phyloP scores from a whole-genome alignment of 2,113 vertebrate species.

The Nannospalax galili region DNA sequence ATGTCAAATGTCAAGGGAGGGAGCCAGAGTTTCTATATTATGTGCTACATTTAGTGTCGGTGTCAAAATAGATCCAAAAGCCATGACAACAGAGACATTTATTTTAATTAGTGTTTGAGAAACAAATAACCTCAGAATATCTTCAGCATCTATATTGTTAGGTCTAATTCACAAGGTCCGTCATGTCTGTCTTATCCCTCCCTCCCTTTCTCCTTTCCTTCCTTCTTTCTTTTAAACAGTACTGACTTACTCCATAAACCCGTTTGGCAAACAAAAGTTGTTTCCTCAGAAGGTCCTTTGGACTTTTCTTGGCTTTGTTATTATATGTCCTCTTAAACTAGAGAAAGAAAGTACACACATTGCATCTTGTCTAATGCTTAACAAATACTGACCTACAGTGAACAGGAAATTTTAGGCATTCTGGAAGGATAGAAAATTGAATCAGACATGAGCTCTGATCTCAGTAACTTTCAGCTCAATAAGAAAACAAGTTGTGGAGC shows the following conservation, averaged over 20 bases:
- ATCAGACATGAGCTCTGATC: neutral
- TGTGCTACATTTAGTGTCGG: conserved; percentile 28
- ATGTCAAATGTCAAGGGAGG: conserved; percentile 29
- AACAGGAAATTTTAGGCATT: neutral
- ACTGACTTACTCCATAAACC: conserved; percentile 57
- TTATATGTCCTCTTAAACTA: conserved; percentile 42
- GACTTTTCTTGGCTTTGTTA: conserved; percentile 17
- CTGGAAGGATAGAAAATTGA: conserved; percentile 37
- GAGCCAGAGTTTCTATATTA: conserved; percentile 58
- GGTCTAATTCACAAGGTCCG: neutral
- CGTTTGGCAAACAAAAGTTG: conserved; percentile 31
- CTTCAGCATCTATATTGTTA: conserved; percentile 59
- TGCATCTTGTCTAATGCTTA: neutral
- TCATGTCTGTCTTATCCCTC: neutral
- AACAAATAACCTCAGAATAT: conserved; percentile 36
- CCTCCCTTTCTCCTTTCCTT: neutral
- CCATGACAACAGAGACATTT: conserved; percentile 63
- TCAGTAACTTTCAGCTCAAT: neutral
- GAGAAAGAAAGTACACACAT: neutral
- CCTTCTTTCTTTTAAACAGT: neutral
- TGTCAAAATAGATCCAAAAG: conserved; percentile 63
- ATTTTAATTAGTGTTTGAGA: conserved; percentile 73
- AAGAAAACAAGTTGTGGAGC: neutral
- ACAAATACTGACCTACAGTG: neutral
- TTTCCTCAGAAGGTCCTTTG: conserved; percentile 63